These are phyloP conservation scores for Entomyzon cyanotis DNA, from an alignment of 2,113 vertebrate species.

Conservation along the genomic window DNA sequence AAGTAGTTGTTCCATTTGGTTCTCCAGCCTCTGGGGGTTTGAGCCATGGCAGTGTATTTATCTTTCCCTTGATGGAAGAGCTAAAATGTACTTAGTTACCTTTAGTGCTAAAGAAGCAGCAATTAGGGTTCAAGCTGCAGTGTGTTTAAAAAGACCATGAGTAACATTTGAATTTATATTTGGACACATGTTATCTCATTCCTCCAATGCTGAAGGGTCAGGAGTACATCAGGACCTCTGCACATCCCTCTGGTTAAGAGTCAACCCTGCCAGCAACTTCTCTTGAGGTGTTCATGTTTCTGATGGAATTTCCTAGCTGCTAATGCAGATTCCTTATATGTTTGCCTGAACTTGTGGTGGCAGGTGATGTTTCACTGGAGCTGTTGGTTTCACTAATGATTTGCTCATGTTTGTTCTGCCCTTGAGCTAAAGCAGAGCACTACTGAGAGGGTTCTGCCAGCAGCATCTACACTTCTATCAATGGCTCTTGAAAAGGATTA, in stretches of 20 bases:
- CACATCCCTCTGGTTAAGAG: not conserved
- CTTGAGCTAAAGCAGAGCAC: not conserved
- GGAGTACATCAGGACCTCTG: not conserved
- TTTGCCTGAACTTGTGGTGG: not conserved
- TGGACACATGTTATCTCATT: rapidly evolving
- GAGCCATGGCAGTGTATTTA: not conserved
- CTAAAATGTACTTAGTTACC: not conserved
- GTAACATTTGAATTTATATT: not conserved
- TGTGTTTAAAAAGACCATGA: not conserved
- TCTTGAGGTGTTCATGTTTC: not conserved
- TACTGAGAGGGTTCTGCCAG: not conserved
- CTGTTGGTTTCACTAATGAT: not conserved
- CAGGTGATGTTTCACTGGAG: not conserved
- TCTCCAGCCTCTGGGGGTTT: not conserved
- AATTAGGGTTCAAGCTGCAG: not conserved
- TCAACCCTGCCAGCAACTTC: not conserved
- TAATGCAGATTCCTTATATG: not conserved
- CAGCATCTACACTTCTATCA: not conserved
- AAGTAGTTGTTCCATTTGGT: not conserved
- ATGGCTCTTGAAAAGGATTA: not conserved
- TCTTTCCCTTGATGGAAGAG: not conserved
- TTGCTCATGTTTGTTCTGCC: not conserved
- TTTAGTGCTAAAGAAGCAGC: not conserved
- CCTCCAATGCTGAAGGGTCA: not conserved
- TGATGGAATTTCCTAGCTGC: not conserved